Conservation (phyloP, 2,888 invertebrate genomes). For the Embidobia sp. region DNA sequence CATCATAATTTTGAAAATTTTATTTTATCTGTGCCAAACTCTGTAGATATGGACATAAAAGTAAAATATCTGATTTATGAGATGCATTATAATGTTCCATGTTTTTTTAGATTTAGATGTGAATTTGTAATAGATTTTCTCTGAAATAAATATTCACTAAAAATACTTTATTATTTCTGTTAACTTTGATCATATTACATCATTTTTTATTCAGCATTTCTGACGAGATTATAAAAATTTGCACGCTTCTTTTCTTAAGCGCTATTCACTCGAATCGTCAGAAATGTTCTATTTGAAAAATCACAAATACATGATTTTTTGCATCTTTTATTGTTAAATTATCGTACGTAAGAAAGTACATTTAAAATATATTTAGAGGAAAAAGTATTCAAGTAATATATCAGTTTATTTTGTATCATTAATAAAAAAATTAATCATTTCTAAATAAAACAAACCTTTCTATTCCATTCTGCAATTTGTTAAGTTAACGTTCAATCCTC, state of each 20-base stretch:
- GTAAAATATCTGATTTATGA: conserved; percentile 57
- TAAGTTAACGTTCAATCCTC: neutral
- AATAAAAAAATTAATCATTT: neutral
- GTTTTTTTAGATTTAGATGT: conserved; percentile 45
- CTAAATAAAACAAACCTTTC: conserved; percentile 12
- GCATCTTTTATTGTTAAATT: too few species aligned
- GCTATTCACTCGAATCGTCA: too few species aligned
- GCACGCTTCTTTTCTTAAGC: too few species aligned
- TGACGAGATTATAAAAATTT: conserved; percentile 1
- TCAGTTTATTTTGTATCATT: too few species aligned
- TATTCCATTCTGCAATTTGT: conserved; percentile 24
- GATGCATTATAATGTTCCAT: conserved; percentile 32
- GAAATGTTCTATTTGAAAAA: too few species aligned
- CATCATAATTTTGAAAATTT: conserved; percentile 56
- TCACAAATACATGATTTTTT: too few species aligned
- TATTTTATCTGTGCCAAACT: conserved; percentile 55
- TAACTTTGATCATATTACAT: conserved; percentile 26
- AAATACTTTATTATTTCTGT: conserved; percentile 25
- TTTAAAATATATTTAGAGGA: too few species aligned
- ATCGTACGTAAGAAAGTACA: too few species aligned
- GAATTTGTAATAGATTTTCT: too few species aligned
- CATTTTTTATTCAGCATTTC: conserved; percentile 6
- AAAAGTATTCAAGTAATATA: too few species aligned
- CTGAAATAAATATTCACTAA: conserved; percentile 25
- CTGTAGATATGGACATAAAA: conserved; percentile 38